These are phyloP conservation scores for Orius laevigatus DNA, from an alignment of 1,140 invertebrate species.

Conservation along the genomic window DNA sequence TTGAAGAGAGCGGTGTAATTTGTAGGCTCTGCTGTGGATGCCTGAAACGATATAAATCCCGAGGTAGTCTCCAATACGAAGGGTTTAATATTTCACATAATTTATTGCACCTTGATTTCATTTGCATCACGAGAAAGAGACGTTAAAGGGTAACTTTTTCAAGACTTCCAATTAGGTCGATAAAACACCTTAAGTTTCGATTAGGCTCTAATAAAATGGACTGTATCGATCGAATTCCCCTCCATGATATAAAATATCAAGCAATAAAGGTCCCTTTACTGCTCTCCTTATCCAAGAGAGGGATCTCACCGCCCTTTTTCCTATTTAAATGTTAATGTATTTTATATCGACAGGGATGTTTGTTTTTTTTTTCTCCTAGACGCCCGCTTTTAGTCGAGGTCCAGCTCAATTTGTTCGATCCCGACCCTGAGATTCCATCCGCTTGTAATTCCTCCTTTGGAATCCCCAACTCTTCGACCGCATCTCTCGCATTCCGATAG, in stretches of 20 bases:
- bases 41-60: slow-evolving; percentile 11
- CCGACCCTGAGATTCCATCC: no score
- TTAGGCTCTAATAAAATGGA: slow-evolving; percentile 7
- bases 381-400: not conserved
- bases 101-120: slow-evolving; percentile 12
- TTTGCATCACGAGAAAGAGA: slow-evolving; percentile 1
- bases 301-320: slow-evolving; percentile 9
- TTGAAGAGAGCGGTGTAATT: slow-evolving; percentile 6
- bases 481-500: slow-evolving; percentile 6
- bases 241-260: not conserved
- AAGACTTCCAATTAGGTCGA: slow-evolving; percentile 6
- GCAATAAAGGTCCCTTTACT: slow-evolving; percentile 2
- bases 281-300: not conserved
- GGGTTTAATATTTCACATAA: slow-evolving; percentile 12
- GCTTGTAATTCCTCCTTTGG: no score
- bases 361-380: not conserved
- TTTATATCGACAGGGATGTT: slow-evolving; percentile 9
- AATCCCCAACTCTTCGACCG: not conserved
- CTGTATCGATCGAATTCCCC: slow-evolving; percentile 1
- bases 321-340: slow-evolving; percentile 13
- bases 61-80: slow-evolving; percentile 8
- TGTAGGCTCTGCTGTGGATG: slow-evolving; percentile 7
- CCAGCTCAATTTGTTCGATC: slow-evolving; percentile 7
- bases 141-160: no score
- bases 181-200: slow-evolving; percentile 9